Conservation (phyloP, 2,797 vertebrate species). For the Syngnathus acus region DNA sequence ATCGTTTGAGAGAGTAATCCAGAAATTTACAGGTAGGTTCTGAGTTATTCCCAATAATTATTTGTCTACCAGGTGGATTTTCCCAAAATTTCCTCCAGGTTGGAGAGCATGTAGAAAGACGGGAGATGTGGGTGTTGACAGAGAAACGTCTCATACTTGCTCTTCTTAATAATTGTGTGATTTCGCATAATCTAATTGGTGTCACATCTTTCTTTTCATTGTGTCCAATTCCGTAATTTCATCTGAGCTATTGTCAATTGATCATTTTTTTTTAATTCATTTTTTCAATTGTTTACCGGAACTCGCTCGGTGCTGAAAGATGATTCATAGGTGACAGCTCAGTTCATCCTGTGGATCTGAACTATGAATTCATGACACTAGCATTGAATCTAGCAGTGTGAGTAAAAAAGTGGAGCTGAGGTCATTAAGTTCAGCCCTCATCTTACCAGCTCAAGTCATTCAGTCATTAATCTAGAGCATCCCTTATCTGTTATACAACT, state of each 20-base stretch:
- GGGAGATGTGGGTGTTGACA: too few relatives aligned
- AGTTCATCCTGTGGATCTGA: not conserved
- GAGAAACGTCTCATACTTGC: too few relatives aligned
- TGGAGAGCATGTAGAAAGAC: too few relatives aligned
- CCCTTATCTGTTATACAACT: slow-evolving; percentile 1
- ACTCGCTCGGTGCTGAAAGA: not conserved
- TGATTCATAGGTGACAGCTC: not conserved
- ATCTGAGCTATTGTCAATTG: not conserved
- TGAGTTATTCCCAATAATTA: too few relatives aligned
- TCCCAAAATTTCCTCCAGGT: too few relatives aligned
- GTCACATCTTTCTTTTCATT: too few relatives aligned
- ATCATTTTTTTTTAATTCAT: not conserved
- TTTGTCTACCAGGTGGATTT: too few relatives aligned
- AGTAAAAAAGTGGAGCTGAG: not conserved
- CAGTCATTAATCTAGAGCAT: slow-evolving; percentile 11
- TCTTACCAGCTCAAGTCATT: slow-evolving; percentile 4
- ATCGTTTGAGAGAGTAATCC: too few relatives aligned
- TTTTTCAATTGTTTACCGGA: not conserved
- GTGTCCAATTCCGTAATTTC: not conserved
- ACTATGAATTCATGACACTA: not conserved
- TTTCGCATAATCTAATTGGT: too few relatives aligned
- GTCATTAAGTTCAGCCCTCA: slow-evolving; percentile 18
- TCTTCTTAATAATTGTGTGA: too few relatives aligned
- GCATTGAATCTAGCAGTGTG: not conserved
- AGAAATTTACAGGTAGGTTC: too few relatives aligned